phyloP scores from a whole-genome alignment of 2,888 invertebrate genomes.

The Drosophila pseudotalamancana region DNA sequence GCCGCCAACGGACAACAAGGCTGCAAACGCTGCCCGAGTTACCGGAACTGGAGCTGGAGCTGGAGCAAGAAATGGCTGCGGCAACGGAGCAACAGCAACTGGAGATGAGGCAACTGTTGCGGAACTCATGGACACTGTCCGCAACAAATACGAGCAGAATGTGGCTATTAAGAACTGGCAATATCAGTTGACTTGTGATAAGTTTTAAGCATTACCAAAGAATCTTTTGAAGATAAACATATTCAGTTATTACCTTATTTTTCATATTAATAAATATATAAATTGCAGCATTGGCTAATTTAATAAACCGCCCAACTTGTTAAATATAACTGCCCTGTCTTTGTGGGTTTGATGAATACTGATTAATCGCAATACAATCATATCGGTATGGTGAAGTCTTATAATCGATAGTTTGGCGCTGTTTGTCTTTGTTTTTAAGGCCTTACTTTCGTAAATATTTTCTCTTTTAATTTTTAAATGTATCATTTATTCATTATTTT shows the following conservation, averaged over 20 bases:
- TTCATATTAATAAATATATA: slow-evolving; percentile 9
- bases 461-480: too few species aligned
- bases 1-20: slow-evolving; percentile 47
- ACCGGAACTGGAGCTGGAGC: slow-evolving; percentile 36
- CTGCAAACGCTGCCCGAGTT: slow-evolving; percentile 60
- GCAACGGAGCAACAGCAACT: slow-evolving; percentile 33
- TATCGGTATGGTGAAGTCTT: slow-evolving; percentile 25
- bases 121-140: slow-evolving; percentile 71
- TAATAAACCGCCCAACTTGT: not conserved
- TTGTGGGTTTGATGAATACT: not conserved
- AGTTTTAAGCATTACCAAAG: slow-evolving; percentile 74
- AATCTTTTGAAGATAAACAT: slow-evolving; percentile 13
- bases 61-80: slow-evolving; percentile 46
- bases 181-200: slow-evolving; percentile 84
- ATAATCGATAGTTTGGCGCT: too few species aligned
- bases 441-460: not conserved
- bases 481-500: too few species aligned
- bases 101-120: slow-evolving; percentile 56
- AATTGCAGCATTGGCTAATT: not conserved
- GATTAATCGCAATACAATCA: slow-evolving; percentile 3
- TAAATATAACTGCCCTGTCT: slow-evolving; percentile 14
- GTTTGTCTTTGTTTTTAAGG: too few species aligned
- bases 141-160: slow-evolving; percentile 77
- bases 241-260: slow-evolving; percentile 8
- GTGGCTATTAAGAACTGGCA: slow-evolving; percentile 84